Base-by-base conservation (phyloP, 1,140 invertebrate genomes). In the Cardiocondyla obscurior region DNA sequence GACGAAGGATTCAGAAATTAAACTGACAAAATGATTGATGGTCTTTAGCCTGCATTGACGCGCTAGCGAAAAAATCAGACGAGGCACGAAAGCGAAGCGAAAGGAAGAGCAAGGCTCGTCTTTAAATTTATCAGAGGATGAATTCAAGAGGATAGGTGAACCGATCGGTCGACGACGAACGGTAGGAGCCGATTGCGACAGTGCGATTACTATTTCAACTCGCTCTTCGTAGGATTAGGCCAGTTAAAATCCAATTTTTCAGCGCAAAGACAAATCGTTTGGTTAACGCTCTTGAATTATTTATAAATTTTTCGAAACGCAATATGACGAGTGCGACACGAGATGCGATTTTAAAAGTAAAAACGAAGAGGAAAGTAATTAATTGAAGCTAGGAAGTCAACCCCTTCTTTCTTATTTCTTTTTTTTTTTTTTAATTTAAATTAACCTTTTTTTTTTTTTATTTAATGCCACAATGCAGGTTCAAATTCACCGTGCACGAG, bases 121-220 rank as follows among this genome's bases (percentile, higher is more conserved):
- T 62, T 69, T 6, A 49, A 79, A 33, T 39, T 39, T 4, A 30
- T 12, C n/a, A n/a, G 25, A 58, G 14, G 25, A 19, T 19, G 57
- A 42, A 64, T 62, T 16, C 77, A 81, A 67, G 67, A 76, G 81
- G 77, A 33, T 62, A 62, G 81, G 57, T 53, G 30, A 82, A 77
- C n/a, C 36, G n/a, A 82, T 82, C 55, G 81, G 77, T 82, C 42
- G 53, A 3, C 3, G 51, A 60, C 57, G 57, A 81, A 58, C 72
- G 46, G 74, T 51, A 49, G 33, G 57, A 51, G 46, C 4, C 36
- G 39, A 55, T 79, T n/a, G n/a, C 25, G 22, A 14, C 62, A 79
- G 33, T 74, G 42, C 58, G 46, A 25, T 16, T 8, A 22, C 30
- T 58, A 4, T 42, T 58, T 36, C 5, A 58, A 28, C 8, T 10